These are phyloP conservation scores for Cyclura pinguis DNA, from an alignment of 2,797 vertebrate species.

Conservation along the genomic window DNA sequence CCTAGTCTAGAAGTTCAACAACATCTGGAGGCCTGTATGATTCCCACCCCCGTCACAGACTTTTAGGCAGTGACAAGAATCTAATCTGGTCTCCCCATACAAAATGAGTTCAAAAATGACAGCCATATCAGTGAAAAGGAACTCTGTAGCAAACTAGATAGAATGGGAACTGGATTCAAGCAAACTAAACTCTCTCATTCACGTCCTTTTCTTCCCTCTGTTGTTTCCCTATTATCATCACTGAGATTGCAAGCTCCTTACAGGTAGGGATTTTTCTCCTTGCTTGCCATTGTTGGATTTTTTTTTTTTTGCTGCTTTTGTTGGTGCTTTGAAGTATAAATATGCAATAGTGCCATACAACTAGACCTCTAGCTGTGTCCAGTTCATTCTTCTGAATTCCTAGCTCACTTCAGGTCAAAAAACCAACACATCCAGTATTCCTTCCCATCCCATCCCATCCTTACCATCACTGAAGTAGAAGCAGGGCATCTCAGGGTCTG, in stretches of 20 bases:
- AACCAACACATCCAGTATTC: too few relatives aligned
- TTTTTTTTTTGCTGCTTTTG: too few relatives aligned
- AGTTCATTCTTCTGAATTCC: not conserved
- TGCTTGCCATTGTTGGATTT: too few relatives aligned
- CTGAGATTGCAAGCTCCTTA: not conserved
- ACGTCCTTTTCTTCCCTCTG: not conserved
- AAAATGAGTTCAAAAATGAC: not conserved
- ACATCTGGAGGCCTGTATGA: too few relatives aligned
- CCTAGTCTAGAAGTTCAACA: too few relatives aligned
- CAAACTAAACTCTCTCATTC: not conserved
- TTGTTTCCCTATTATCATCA: not conserved
- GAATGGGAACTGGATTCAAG: too few relatives aligned
- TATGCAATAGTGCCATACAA: not conserved
- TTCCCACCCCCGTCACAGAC: too few relatives aligned
- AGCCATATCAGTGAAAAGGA: not conserved
- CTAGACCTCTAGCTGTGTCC: not conserved
- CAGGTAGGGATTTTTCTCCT: not conserved
- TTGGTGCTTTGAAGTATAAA: too few relatives aligned
- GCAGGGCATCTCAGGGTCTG: conserved; percentile 70
- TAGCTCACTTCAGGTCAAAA: not conserved
- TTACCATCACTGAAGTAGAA: conserved; percentile 74
- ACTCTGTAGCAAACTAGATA: not conserved
- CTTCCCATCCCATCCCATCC: not conserved
- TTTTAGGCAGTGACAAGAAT: not conserved
- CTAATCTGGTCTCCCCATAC: not conserved